Conservation (phyloP, 2,888 invertebrate species). For the Ochropleura plecta region DNA sequence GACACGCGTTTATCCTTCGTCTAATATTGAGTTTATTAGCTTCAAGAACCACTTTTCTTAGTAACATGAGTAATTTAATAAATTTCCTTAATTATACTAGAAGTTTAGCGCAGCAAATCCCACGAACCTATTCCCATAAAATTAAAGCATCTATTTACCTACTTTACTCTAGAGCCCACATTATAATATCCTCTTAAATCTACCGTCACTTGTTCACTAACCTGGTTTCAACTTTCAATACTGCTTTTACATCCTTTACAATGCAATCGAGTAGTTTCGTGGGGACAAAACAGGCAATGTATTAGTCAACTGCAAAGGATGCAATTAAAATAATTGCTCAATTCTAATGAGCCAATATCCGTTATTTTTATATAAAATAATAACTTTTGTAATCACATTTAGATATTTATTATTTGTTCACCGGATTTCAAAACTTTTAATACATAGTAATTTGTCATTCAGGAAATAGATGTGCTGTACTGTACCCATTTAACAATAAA, state of each 20-base stretch:
- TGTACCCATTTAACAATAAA: not conserved
- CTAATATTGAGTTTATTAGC: not conserved
- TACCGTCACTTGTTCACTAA: conserved; percentile 18
- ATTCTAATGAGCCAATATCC: conserved; percentile 48
- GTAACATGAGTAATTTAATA: not conserved
- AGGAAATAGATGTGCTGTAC: not conserved
- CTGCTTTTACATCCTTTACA: conserved; percentile 60
- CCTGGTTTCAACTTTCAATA: conserved; percentile 45
- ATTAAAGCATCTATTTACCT: conserved; percentile 7
- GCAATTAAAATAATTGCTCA: conserved; percentile 40
- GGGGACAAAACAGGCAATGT: conserved; percentile 32
- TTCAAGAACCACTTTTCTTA: not conserved
- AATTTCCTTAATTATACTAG: not conserved
- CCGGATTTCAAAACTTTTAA: not conserved
- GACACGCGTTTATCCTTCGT: not conserved
- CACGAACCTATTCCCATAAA: not conserved
- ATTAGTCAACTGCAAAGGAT: conserved; percentile 57
- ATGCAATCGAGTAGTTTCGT: conserved; percentile 44
- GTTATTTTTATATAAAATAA: conserved; percentile 17
- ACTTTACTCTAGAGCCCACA: conserved; percentile 3
- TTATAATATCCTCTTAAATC: conserved; percentile 25
- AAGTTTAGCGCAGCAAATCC: not conserved
- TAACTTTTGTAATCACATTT: not conserved
- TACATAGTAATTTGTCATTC: not conserved
- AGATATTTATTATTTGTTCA: conserved; percentile 7